Percentiles rank a stretch among this genome's conserved stretches.
These are phyloP conservation scores for Panonychus citri DNA, from an alignment of 1,140 invertebrate genomes.

Conservation along the genomic window DNA sequence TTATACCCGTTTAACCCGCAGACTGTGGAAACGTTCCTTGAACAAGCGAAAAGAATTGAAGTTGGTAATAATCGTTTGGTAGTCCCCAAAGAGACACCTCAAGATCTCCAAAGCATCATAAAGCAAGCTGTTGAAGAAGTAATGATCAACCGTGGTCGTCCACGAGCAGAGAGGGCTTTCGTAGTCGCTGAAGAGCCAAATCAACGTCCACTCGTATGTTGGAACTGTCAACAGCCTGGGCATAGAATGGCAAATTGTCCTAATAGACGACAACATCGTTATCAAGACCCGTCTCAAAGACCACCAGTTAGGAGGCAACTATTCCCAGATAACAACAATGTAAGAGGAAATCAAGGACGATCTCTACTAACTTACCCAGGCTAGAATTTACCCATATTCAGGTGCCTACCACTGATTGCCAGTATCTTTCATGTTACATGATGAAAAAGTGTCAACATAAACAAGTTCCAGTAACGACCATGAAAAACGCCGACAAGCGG, in stretches of 20 bases:
- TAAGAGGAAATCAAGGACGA: too few relatives aligned
- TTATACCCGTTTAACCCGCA: background rate
- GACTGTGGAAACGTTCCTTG: background rate
- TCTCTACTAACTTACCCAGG: too few relatives aligned
- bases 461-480: slow-evolving; percentile 25
- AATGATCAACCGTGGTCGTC: background rate
- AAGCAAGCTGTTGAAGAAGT: too few relatives aligned
- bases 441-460: background rate
- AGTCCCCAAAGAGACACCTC: too few relatives aligned
- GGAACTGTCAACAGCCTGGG: background rate
- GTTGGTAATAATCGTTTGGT: background rate
- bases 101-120: background rate
- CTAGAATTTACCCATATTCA: too few relatives aligned
- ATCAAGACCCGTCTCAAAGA: too few relatives aligned
- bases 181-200: background rate
- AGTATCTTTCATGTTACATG: too few relatives aligned
- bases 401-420: too few relatives aligned
- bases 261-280: background rate
- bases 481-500: slow-evolving; percentile 61
- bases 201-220: background rate
- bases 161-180: background rate
- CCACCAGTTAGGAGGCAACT: too few relatives aligned
- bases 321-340: too few relatives aligned
- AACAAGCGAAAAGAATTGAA: background rate
- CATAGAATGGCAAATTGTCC: background rate